Evolutionary conservation across 92 coral and sea anemone species (phyloP), one percentile per base, ranked within the genome.

Genomic region (Palythoa caribaeorum): DNA sequence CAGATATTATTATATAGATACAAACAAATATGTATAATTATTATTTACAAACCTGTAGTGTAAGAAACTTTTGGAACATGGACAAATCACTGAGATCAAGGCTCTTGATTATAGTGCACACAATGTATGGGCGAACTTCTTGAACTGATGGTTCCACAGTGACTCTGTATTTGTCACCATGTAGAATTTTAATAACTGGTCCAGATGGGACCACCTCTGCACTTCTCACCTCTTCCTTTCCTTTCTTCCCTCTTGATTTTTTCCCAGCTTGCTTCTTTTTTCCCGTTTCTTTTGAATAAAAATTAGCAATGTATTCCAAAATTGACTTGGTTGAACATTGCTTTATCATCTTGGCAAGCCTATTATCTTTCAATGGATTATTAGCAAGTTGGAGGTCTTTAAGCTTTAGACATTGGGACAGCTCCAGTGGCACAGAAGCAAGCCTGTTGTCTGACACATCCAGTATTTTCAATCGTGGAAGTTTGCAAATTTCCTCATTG

Each of bases 301-400:
- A 73, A n/a, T 21, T 91, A n/a, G 93, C 94, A 21, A 97, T 85
- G 71, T 97, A 97, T 40, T 97, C 99, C 40, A 97, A 72, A 13
- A 97, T 91, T 74, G 99, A 88, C 72, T 97, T 97, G 11, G 99
- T 94, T 35, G 94, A 88, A 39, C 99, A 95, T 39, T 97, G 98
- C 80, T 87, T 94, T 17, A 97, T 91, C 39, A 97, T 71, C 89
- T 97, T 97, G 0, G 78, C 93, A 40, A 97, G 91, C 48, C 98
- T 87, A 88, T 92, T 97, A 65, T 97, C 98, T 66, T 84, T 89
- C 35, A 97, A 92, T 1, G 89, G 84, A 76, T 97, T 97, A 84
- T 97, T 95, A 65, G 88, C 89, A 2, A 97, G 90, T 54, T 89
- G 83, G n/a, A 97, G 92, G 7, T 97, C 98, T 84, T 97, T 97